phyloP scores from a whole-genome alignment of 2,888 invertebrate species.

The Nephrotoma guestfalica region DNA sequence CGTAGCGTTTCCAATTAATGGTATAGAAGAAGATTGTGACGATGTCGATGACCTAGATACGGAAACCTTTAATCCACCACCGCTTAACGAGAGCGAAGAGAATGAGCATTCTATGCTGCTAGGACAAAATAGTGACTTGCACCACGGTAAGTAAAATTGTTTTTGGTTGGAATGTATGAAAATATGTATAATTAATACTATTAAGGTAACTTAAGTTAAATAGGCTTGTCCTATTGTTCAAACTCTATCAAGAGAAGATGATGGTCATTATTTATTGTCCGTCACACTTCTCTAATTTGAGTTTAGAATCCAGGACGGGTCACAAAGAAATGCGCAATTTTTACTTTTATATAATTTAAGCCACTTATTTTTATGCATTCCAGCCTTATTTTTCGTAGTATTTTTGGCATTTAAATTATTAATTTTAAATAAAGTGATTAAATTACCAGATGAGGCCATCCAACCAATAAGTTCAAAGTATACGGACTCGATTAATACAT shows the following conservation, averaged over 20 bases:
- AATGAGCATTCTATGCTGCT: slow-evolving; percentile 35
- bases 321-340: neutral
- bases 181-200: neutral
- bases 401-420: neutral
- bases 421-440: slow-evolving; percentile 7
- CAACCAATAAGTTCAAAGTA: slow-evolving; percentile 4
- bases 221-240: neutral
- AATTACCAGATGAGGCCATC: slow-evolving; percentile 7
- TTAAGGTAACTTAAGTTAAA: neutral
- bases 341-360: neutral
- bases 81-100: slow-evolving; percentile 23
- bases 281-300: neutral
- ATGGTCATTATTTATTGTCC: neutral
- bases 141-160: slow-evolving; percentile 10
- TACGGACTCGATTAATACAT: slow-evolving; percentile 7
- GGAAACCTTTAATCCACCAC: slow-evolving; percentile 16
- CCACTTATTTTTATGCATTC: neutral
- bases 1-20: slow-evolving; percentile 77
- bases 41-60: slow-evolving; percentile 30
- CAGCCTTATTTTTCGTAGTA: neutral
- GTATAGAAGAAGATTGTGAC: slow-evolving; percentile 51
- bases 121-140: slow-evolving; percentile 20
- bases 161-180: neutral
- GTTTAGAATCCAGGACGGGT: neutral
- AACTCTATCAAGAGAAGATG: neutral